Evolutionary conservation across 2,888 invertebrate species (phyloP).

Genomic region (Drosophila tanythrix): DNA sequence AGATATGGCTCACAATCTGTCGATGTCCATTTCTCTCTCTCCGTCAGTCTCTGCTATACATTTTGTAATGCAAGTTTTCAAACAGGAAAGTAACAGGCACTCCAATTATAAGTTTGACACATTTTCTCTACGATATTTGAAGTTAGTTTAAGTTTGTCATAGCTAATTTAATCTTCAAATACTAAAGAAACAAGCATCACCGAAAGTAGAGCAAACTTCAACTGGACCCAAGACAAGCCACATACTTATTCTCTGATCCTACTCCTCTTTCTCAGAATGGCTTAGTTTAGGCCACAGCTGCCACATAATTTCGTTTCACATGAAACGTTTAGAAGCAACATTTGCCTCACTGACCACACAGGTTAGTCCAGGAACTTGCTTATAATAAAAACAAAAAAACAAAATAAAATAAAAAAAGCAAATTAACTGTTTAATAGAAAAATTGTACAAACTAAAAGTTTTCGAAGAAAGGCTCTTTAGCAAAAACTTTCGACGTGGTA

Average conservation of each 20-base stretch:
- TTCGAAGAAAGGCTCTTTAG: conserved; percentile 18
- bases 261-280: not conserved
- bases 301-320: conserved; percentile 70
- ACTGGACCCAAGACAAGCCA: not conserved
- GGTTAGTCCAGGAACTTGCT: conserved; percentile 47
- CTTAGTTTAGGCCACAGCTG: conserved; percentile 30
- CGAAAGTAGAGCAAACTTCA: conserved; percentile 4
- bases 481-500: conserved; percentile 58
- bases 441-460: conserved; percentile 52
- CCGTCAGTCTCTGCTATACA: not conserved
- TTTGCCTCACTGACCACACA: conserved; percentile 76
- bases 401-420: not conserved
- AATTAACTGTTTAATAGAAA: conserved; percentile 9
- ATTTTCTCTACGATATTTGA: conserved; percentile 1
- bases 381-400: not conserved
- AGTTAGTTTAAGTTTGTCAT: conserved; percentile 4
- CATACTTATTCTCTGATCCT: not conserved
- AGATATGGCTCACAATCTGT: not conserved
- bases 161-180: conserved; percentile 61
- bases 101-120: not conserved
- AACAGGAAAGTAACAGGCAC: not conserved
- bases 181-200: conserved; percentile 29
- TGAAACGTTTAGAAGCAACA: conserved; percentile 64
- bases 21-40: too few relatives aligned
- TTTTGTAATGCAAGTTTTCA: not conserved